Conservation (phyloP, 2,888 invertebrate species). For the Andrena dorsata region DNA sequence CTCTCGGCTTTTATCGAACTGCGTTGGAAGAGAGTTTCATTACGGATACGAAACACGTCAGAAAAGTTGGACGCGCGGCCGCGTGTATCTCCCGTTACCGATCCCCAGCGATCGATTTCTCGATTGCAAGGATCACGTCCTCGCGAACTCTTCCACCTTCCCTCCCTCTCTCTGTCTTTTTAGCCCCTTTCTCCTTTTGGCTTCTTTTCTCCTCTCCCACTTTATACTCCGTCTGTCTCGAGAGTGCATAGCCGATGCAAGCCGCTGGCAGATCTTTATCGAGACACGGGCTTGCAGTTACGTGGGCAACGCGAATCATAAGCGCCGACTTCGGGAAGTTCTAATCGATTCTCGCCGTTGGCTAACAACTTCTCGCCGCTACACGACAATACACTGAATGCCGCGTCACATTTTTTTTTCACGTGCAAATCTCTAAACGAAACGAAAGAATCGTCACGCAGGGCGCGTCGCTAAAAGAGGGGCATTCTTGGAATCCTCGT, state of each 20-base stretch:
- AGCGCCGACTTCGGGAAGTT: conserved; percentile 60
- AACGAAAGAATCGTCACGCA: background rate
- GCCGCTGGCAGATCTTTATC: conserved; percentile 64
- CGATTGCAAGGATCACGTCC: conserved; percentile 66
- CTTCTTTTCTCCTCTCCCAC: conserved; percentile 38
- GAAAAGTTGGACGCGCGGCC: conserved; percentile 52
- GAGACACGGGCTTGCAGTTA: conserved; percentile 56
- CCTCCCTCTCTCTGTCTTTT: conserved; percentile 20
- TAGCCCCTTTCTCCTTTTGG: conserved; percentile 8
- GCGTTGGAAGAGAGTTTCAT: conserved; percentile 56
- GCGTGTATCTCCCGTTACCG: conserved; percentile 60
- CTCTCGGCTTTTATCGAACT: conserved; percentile 30
- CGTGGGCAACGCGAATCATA: conserved; percentile 60
- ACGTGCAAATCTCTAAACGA: background rate
- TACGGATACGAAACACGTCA: conserved; percentile 66
- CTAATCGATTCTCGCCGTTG: conserved; percentile 53
- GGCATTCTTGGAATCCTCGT: background rate
- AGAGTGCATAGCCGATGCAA: conserved; percentile 63
- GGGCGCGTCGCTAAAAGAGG: conserved; percentile 4
- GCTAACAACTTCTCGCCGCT: conserved; percentile 20
- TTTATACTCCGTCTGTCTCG: conserved; percentile 55
- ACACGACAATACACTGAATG: conserved; percentile 1
- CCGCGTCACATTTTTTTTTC: background rate
- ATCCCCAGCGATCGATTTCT: conserved; percentile 63
- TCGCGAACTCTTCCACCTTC: conserved; percentile 46